phyloP scores from a whole-genome alignment of 2,113 vertebrate species.

The Malurus elegans region DNA sequence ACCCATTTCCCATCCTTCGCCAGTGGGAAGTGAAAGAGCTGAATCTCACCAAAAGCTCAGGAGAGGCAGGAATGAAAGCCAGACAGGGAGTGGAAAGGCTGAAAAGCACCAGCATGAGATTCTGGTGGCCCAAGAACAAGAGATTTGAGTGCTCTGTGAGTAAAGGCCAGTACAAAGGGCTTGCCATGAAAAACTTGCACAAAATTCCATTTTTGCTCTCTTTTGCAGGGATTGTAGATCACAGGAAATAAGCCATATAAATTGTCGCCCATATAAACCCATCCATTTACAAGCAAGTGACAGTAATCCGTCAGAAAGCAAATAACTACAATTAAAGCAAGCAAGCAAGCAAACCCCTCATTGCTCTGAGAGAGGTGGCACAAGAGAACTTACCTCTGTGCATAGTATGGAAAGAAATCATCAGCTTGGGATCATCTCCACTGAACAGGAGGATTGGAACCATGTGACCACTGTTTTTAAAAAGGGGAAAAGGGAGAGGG shows the following conservation, averaged over 20 bases:
- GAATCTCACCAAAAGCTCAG: neutral
- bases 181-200: neutral
- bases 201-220: neutral
- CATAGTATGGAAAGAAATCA: neutral
- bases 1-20: neutral
- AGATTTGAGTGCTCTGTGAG: neutral
- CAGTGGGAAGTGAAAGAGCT: neutral
- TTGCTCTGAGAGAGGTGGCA: neutral
- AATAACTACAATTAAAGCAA: neutral
- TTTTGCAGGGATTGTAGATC: neutral
- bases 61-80: neutral
- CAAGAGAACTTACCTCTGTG: constrained; percentile 21
- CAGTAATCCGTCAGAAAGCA: neutral
- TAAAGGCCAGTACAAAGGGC: neutral
- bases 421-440: neutral
- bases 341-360: neutral
- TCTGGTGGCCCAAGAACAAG: neutral
- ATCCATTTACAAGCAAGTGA: neutral
- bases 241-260: neutral
- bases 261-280: neutral
- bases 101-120: neutral
- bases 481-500: neutral
- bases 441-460: neutral
- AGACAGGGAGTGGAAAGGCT: neutral
- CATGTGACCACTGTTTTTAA: neutral